Conservation (phyloP, 2,888 invertebrate species). For the Tinea pellionella region DNA sequence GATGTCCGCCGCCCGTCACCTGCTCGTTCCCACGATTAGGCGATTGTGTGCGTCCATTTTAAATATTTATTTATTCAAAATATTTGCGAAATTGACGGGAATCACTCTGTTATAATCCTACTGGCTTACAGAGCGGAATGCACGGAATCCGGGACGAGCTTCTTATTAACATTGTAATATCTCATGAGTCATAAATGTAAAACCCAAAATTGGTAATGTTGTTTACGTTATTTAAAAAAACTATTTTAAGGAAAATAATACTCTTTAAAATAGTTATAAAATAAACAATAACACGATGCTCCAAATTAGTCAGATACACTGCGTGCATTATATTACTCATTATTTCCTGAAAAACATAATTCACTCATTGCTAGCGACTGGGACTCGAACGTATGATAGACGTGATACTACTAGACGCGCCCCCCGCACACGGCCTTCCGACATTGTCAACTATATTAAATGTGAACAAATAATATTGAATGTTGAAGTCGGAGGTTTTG, state of each 20-base stretch:
- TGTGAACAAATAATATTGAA: no score
- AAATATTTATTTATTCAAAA: background rate
- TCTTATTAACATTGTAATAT: no score
- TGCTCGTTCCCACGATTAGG: background rate
- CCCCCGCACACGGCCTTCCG: no score
- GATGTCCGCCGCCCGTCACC: background rate
- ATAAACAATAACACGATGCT: background rate
- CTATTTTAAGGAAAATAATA: background rate
- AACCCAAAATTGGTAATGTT: background rate
- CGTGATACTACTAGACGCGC: no score
- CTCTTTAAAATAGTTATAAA: background rate
- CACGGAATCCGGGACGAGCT: no score
- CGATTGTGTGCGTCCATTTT: background rate
- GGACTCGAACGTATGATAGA: no score
- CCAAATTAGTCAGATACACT: background rate
- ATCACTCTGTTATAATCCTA: background rate
- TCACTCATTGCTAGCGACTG: background rate
- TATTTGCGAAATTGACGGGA: background rate
- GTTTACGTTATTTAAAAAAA: background rate
- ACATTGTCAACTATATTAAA: no score
- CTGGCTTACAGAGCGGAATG: no score
- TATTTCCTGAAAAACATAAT: background rate
- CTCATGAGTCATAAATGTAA: conserved; percentile 1
- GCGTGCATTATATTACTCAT: background rate
- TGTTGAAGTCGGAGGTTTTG: no score